Percentiles rank a stretch among this genome's conserved stretches.
Evolutionary conservation across 1,140 invertebrate species (phyloP).

Genomic region (Aphelenchoides avenae): DNA sequence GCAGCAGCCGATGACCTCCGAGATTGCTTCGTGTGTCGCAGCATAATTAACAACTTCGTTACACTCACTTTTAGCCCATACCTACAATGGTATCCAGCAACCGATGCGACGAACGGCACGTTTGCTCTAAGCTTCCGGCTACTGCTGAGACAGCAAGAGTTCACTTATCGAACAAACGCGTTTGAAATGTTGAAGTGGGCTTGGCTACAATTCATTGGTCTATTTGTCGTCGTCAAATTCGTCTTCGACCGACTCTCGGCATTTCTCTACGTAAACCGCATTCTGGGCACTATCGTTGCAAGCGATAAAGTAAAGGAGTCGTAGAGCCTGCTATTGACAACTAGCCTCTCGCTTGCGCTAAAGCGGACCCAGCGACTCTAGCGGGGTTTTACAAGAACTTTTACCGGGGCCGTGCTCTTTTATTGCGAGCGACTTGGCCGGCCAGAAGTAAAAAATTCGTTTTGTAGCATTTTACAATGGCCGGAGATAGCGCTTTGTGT

Average conservation of each 20-base stretch:
- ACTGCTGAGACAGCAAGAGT: slow-evolving; percentile 18
- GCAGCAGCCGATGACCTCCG: background rate
- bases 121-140: slow-evolving; percentile 20
- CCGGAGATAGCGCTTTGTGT: too few species aligned
- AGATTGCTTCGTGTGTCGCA: slow-evolving; percentile 2
- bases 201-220: slow-evolving; percentile 30
- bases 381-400: too few species aligned
- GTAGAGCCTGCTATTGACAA: background rate
- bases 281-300: slow-evolving; percentile 23
- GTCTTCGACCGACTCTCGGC: slow-evolving; percentile 19
- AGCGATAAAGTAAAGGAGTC: background rate
- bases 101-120: background rate
- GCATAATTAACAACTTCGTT: slow-evolving; percentile 4
- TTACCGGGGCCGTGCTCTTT: too few species aligned
- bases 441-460: background rate
- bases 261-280: slow-evolving; percentile 35
- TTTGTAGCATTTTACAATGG: too few species aligned
- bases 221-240: slow-evolving; percentile 22
- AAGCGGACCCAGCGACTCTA: too few species aligned
- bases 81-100: background rate
- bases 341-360: background rate
- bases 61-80: too few species aligned
- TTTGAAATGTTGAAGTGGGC: slow-evolving; percentile 40
- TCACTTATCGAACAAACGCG: slow-evolving; percentile 22
- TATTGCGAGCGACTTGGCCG: background rate